A percentile compares a stretch with the other conserved stretches of the same genome.
Conservation (phyloP, 2,797 vertebrate genomes). For the Eutrigla gurnardus region DNA sequence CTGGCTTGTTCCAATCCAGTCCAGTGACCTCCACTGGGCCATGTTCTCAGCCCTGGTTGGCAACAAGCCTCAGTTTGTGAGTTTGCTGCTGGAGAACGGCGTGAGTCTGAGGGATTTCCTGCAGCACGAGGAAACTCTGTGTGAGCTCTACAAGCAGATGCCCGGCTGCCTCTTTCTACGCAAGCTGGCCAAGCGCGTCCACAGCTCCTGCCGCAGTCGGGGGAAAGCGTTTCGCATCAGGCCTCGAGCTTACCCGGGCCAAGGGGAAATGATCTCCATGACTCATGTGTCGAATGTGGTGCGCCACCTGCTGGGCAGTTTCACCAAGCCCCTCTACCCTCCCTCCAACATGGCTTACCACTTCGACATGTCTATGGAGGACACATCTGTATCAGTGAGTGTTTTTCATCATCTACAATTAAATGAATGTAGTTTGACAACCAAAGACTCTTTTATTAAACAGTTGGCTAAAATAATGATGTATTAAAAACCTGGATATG, state of each 20-base stretch:
- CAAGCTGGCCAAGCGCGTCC: conserved; percentile 88
- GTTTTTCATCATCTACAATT: not conserved
- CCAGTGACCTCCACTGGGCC: conserved; percentile 89
- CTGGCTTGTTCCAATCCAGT: conserved; percentile 73
- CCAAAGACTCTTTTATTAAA: not conserved
- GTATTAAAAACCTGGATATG: not conserved
- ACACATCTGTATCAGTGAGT: conserved; percentile 68
- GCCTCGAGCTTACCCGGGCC: not conserved
- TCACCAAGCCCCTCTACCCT: conserved; percentile 88
- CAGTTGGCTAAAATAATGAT: not conserved
- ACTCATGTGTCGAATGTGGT: conserved; percentile 89
- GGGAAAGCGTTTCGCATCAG: conserved; percentile 15
- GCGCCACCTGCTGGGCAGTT: conserved; percentile 89
- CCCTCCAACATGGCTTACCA: conserved; percentile 23
- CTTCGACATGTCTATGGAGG: conserved; percentile 66
- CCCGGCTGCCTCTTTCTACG: conserved; percentile 87
- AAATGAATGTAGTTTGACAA: not conserved
- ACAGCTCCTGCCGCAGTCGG: conserved; percentile 57
- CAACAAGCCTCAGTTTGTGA: conserved; percentile 93
- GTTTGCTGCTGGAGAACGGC: conserved; percentile 93
- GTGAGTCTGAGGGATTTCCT: conserved; percentile 89
- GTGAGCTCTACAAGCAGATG: conserved; percentile 87
- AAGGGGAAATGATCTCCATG: conserved; percentile 74
- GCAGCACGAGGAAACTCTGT: conserved; percentile 81
- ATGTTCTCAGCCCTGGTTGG: conserved; percentile 92